Evolutionary conservation across 2,113 vertebrate genomes (phyloP).

Genomic region (Aptenodytes patagonicus): DNA sequence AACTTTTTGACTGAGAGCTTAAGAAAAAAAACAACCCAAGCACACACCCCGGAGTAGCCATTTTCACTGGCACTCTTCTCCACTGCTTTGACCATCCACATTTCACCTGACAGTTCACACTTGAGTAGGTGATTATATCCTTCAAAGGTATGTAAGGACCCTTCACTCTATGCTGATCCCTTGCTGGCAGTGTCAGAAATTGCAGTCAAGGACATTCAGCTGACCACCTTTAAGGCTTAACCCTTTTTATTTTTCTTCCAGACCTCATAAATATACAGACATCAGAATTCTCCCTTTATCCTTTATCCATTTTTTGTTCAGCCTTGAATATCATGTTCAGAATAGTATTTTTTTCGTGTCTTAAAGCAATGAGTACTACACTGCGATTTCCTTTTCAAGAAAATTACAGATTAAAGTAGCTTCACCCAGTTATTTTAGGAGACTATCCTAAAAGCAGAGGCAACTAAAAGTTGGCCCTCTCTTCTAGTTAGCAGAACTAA

Average conservation of each 20-base stretch:
- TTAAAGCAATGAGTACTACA: background rate
- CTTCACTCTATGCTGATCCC: background rate
- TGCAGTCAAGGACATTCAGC: background rate
- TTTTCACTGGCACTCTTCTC: background rate
- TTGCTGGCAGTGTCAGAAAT: background rate
- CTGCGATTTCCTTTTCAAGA: background rate
- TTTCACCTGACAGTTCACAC: background rate
- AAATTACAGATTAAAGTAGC: background rate
- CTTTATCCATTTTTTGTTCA: background rate
- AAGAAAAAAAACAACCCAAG: background rate
- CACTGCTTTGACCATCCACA: background rate
- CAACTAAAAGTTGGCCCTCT: background rate
- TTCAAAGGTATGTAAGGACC: background rate
- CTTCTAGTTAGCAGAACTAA: background rate
- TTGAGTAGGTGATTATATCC: rapidly evolving
- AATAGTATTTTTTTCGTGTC: background rate
- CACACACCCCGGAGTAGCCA: background rate
- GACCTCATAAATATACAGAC: background rate
- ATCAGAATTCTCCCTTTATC: background rate
- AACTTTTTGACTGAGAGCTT: background rate
- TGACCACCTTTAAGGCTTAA: background rate
- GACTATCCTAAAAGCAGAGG: background rate
- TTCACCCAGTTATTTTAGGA: background rate
- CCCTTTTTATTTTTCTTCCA: background rate
- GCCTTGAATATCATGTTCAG: background rate